Evolutionary conservation across 2,888 invertebrate species (phyloP), one percentile per base, ranked within the genome.

Genomic region (Chymomyza amoena): DNA sequence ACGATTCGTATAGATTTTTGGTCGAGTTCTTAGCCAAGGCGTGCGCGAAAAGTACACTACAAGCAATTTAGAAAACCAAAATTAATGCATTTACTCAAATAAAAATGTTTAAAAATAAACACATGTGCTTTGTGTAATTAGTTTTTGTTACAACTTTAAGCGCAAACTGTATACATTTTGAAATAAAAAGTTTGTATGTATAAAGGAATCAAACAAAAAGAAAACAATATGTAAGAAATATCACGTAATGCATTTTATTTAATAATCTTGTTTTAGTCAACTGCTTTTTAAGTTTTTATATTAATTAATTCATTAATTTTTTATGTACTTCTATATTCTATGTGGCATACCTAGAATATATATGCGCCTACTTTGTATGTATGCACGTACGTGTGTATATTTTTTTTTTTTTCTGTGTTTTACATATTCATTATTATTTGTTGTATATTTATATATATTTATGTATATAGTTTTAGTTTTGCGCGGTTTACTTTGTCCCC

Each of bases 171-270:
- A 25, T 25, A 25, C 25, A 9, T 45, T 4, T 51, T 13, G 15
- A 10, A 61, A 45, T 61, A 20, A 28, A 57, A 64, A 68, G 10
- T 18, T 28, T 25, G 69, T 45, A 25, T 16, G 39, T 62, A 28
- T 6, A 18, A 25, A 25, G 25, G 25, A 66, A 62, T 61, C 5
- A 66, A 59, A 28, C 39, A 63, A 36, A 72, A 88, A 70, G 76
- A 68, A 87, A 79, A 86, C 76, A 75, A 87, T 76, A 73, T 84
- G 75, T 80, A 87, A 80, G 87, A 88, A 88, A 78, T 84, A 84
- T 84, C 88, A 88, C 87, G 84, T 87, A 88, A 88, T 84, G 81
- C 80, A 86, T 79, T 79, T 80, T 80, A 78, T 85, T 88, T 75
- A 75, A 76, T 63, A 69, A 75, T 84, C 72, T 62, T 64, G 73